Percentiles rank a stretch among this genome's conserved stretches.
Conservation (phyloP, 2,888 invertebrate genomes). For the Congeria kusceri region DNA sequence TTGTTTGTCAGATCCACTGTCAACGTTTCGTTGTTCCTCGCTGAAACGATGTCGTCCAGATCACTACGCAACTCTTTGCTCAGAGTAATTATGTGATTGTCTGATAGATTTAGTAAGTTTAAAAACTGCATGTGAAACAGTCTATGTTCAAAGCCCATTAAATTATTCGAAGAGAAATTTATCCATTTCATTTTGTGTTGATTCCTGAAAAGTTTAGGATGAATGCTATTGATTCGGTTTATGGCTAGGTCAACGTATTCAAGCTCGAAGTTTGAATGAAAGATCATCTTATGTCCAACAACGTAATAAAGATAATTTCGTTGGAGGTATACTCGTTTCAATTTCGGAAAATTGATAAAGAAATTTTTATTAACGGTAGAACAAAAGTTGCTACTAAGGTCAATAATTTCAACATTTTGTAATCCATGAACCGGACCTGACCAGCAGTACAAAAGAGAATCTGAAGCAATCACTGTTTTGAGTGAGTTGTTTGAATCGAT, state of each 20-base stretch:
- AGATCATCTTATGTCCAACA: slow-evolving; percentile 20
- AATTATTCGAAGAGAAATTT: slow-evolving; percentile 5
- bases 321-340: slow-evolving; percentile 11
- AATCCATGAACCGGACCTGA: slow-evolving; percentile 41
- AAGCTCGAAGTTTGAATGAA: slow-evolving; percentile 18
- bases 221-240: slow-evolving; percentile 28
- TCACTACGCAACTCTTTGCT: neutral
- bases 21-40: neutral
- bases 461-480: slow-evolving; percentile 17
- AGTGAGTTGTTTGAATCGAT: slow-evolving; percentile 26
- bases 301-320: slow-evolving; percentile 15
- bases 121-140: slow-evolving; percentile 37
- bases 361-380: slow-evolving; percentile 14
- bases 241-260: slow-evolving; percentile 15
- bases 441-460: slow-evolving; percentile 45
- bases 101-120: neutral
- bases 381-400: slow-evolving; percentile 33
- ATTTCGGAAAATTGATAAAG: slow-evolving; percentile 23
- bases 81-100: slow-evolving; percentile 19
- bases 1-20: slow-evolving; percentile 25
- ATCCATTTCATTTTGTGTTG: slow-evolving; percentile 12
- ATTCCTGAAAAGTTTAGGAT: slow-evolving; percentile 12
- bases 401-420: slow-evolving; percentile 26
- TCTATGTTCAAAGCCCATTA: slow-evolving; percentile 26
- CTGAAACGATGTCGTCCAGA: neutral